Evolutionary conservation across 2,113 vertebrate genomes (phyloP).

Genomic region (Myotis lucifugus): DNA sequence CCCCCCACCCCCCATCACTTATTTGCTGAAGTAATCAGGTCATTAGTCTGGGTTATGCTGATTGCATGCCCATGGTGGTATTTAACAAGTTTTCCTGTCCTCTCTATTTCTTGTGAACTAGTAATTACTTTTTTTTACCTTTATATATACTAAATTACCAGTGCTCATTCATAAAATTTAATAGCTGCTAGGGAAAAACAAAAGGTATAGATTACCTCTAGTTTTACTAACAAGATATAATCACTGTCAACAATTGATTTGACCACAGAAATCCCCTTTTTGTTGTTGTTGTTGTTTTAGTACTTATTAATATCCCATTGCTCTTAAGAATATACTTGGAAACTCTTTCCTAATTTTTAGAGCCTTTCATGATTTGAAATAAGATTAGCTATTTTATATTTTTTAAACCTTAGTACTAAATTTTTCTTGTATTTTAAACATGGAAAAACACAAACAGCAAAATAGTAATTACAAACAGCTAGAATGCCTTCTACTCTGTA

Average conservation of each 20-base stretch:
- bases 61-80: not conserved
- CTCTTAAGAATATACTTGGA: not conserved
- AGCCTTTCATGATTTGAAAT: conserved; percentile 12
- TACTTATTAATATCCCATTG: not conserved
- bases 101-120: not conserved
- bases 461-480: not conserved
- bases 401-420: not conserved
- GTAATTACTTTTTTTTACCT: not conserved
- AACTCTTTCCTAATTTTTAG: not conserved
- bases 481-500: not conserved
- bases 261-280: not conserved
- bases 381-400: not conserved
- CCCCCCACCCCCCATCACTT: not conserved
- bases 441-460: not conserved
- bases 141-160: conserved; percentile 14
- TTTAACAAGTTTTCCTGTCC: not conserved
- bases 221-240: not conserved
- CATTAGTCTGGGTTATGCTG: not conserved
- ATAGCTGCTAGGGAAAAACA: not conserved
- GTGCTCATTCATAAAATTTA: not conserved
- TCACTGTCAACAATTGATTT: not conserved
- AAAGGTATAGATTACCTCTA: not conserved
- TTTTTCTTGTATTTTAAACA: conserved; percentile 13
- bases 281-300: not conserved
- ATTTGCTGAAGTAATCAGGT: not conserved